Evolutionary conservation across 1,140 invertebrate species (phyloP), one percentile per base, ranked within the genome.

Genomic region (Drosophila truncata): DNA sequence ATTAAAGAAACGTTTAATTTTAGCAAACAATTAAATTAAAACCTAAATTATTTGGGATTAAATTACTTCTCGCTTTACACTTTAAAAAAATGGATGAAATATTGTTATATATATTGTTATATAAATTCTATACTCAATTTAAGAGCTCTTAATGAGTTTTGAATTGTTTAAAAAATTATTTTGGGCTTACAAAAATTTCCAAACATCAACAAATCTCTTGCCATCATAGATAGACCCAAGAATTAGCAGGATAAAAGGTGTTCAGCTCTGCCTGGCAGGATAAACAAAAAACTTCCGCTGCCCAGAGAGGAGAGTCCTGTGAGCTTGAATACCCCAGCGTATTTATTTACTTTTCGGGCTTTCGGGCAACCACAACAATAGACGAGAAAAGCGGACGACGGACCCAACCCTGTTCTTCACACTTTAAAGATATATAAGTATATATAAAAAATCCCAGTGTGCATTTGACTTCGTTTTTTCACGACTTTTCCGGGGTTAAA

Each of bases 401-500:
- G 25, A 35, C 46, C 47, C 66, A 67, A 29, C 47, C 62, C 66
- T 42, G 8, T 66, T 66, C 18, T 49, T 33, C 35, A 31, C 67
- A 41, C 35, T 41, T 72, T 73, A 60, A 72, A 31, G 70, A 72
- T 55, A 35, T 50, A 54, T 52, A 52, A 33, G 14, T 11, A 25
- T 55, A 16, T 37, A 55, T n/a, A 37, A 54, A 54, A 67, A 70
- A 46, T 31, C 13, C 25, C 54, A 55, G 52, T 29, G 54, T 52
- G 42, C 71, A 75, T 47, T 42, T 25, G n/a, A 61, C 29, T 62
- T 54, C 10, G 27, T 62, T 55, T 33, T 25, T 47, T 27, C 31
- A 49, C 25, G 25, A 18, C 44, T 23, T 49, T 27, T 29, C 35
- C 39, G n/a, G 62, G 77, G 84, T 88, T 90, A 78, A 80, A 81